These are phyloP conservation scores for Psittacula cyanocephala DNA, from an alignment of 2,113 vertebrate species.

Conservation along the genomic window DNA sequence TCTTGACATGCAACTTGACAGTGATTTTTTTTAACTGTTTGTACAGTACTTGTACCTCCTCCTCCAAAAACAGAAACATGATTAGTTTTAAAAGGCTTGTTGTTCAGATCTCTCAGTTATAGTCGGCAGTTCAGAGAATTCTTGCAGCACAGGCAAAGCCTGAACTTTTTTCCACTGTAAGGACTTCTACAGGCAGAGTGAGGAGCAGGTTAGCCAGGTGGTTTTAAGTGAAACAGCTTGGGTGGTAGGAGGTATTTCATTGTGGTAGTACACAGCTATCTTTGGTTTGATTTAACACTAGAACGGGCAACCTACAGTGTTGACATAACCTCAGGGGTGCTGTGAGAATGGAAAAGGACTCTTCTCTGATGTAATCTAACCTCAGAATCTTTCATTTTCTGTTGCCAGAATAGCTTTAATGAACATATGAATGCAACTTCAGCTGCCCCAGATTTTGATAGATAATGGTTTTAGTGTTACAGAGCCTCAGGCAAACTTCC, in stretches of 20 bases:
- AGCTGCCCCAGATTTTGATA: neutral
- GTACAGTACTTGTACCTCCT: neutral
- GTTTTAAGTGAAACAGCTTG: neutral
- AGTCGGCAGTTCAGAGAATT: constrained; percentile 3
- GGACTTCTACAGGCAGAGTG: neutral
- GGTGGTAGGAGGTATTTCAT: neutral
- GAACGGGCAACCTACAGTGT: neutral
- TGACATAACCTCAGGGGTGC: neutral
- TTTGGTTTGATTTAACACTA: neutral
- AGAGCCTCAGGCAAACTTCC: neutral
- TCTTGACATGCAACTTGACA: neutral
- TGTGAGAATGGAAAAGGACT: neutral
- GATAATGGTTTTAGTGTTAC: neutral
- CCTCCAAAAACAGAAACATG: neutral
- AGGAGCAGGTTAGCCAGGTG: neutral
- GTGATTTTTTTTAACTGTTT: neutral
- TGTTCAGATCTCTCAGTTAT: neutral
- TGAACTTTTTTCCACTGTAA: neutral
- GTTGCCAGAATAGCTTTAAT: neutral
- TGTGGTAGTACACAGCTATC: neutral
- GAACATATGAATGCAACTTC: neutral
- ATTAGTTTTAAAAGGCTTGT: neutral
- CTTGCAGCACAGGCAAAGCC: neutral
- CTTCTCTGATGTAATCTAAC: neutral
- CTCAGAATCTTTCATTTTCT: constrained; percentile 1